Evolutionary conservation across 1,140 invertebrate species (phyloP), one percentile per base, ranked within the genome.

Genomic region (Drosophila albomicans): DNA sequence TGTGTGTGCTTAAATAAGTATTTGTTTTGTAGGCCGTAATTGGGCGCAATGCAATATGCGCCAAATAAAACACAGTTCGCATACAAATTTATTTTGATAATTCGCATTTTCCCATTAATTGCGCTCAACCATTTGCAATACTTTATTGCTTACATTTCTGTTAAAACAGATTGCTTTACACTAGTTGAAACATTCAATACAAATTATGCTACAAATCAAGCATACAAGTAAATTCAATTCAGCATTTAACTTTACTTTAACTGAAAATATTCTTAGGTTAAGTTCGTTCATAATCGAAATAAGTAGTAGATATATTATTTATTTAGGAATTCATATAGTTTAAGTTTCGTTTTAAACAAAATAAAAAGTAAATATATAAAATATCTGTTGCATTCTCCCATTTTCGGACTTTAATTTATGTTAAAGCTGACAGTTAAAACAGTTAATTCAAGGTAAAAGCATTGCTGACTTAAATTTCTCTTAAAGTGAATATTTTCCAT

Each of bases 11-110:
- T 85, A 75, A 78, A 78, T 66, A 72, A 70, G 75, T 75, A 75
- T 86, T 86, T 75, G 69, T 57, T 85, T 81, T 81, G 75, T 81
- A 69, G 56, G 54, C 69, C 62, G 49, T 71, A 81, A 75, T 79
- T 76, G 77, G 58, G 46, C 48, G 68, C 75, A 63, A 73, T 81
- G 49, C 58, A 80, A 70, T 69, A 62, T 61, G 51, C 59, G 38
- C 25, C 59, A 64, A 62, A 78, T 57, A 20, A 63, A 51, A 43
- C 72, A 20, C 58, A 54, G 57, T 49, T 54, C n/a, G 46, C 48
- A 43, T 10, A 48, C 15, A 57, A 57, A 65, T 65, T 25, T 38
- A 58, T 58, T 63, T 63, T 43, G 48, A 63, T 67, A 43, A 54
- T 52, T 52, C 35, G 3, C 61, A 52, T 57, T 57, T 25, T 57